phyloP scores from a whole-genome alignment of 2,797 vertebrate species.

The Gallirallus australis region DNA sequence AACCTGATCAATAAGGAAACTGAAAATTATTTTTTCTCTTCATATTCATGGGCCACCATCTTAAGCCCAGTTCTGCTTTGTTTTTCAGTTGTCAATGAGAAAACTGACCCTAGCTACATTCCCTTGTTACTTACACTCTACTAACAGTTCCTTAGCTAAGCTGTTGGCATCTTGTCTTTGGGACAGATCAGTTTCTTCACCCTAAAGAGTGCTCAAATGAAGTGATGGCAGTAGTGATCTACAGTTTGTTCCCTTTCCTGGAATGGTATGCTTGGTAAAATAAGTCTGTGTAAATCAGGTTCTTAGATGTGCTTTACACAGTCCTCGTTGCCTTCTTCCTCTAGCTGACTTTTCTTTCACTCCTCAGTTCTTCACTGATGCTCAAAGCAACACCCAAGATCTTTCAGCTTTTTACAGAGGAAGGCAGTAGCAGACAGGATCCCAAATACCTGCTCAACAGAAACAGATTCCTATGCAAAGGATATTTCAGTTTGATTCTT shows the following conservation, averaged over 20 bases:
- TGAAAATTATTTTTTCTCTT: background rate
- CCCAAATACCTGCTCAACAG: background rate
- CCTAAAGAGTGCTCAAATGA: background rate
- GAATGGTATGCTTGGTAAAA: background rate
- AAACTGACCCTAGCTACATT: background rate
- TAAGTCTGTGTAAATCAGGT: background rate
- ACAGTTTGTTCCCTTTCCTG: background rate
- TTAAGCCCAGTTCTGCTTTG: background rate
- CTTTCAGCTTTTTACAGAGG: background rate
- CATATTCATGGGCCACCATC: fast-evolving
- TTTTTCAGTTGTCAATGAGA: background rate
- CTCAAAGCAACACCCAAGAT: background rate
- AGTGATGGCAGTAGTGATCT: background rate
- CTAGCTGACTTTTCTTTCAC: background rate
- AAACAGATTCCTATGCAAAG: background rate
- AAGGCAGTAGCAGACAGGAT: background rate
- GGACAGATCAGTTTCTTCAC: background rate
- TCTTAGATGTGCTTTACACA: background rate
- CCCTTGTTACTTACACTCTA: background rate
- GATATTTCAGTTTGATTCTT: background rate
- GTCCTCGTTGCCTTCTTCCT: background rate
- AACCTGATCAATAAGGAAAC: background rate
- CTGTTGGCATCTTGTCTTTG: background rate
- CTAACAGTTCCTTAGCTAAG: background rate
- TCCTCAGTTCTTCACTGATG: background rate